Percentiles rank a stretch among this genome's conserved stretches.
Evolutionary conservation across 1,140 invertebrate species (phyloP).

Genomic region (Hylyphantes graminicola): DNA sequence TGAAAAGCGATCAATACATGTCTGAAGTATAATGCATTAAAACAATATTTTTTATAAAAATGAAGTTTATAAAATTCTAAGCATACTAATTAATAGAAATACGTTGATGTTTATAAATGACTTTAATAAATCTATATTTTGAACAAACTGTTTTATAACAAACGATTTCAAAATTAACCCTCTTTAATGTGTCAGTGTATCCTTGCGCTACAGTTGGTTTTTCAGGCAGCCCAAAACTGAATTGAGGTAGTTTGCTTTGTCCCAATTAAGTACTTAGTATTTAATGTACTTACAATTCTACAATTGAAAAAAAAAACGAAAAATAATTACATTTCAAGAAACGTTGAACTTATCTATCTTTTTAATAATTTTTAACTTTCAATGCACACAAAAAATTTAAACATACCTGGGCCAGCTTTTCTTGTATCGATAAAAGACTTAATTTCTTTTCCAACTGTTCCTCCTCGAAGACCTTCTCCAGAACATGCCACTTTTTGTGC

Average conservation of each 20-base stretch:
- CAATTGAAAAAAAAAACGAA: background rate
- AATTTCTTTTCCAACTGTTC: conserved; percentile 92
- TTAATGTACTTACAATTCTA: no score
- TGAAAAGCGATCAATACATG: background rate
- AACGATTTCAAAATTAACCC: no score
- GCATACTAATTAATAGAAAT: no score
- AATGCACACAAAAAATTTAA: background rate
- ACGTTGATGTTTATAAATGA: no score
- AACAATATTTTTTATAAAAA: background rate
- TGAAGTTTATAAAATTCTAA: no score
- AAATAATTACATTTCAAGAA: background rate
- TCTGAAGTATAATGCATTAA: background rate
- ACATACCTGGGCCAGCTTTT: conserved; percentile 84
- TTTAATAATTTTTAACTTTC: background rate
- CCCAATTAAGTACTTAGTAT: background rate
- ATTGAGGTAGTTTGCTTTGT: no score
- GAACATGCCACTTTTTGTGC: conserved; percentile 70
- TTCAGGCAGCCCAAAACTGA: no score
- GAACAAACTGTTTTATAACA: no score
- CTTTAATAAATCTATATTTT: no score
- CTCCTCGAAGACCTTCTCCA: conserved; percentile 90
- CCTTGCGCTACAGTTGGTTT: no score
- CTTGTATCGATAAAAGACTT: conserved; percentile 96
- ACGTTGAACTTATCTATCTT: no score
- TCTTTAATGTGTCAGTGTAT: no score